Evolutionary conservation across 2,888 invertebrate genomes (phyloP), one percentile per base, ranked within the genome.

Genomic region (Plagodis pulveraria): DNA sequence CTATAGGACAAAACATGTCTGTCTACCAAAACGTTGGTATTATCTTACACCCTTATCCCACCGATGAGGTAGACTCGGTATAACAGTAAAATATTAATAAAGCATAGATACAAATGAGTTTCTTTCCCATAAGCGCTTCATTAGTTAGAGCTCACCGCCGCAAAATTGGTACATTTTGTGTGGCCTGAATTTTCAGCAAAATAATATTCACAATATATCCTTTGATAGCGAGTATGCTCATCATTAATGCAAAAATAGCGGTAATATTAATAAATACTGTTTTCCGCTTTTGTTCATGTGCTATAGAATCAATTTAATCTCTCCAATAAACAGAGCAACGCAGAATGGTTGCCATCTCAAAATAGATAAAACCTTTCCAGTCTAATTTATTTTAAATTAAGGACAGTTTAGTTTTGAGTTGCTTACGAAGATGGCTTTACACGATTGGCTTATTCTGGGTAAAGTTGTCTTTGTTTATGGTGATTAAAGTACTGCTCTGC

Each of bases 341-440:
- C 74, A 74, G 68, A 78, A 74, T 76, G 72, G 77, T 69, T 74
- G 71, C 65, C 62, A 62, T 71, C 73, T 74, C 69, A n/a, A 71
- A 80, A 78, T 78, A 77, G 77, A 76, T 58, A 71, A 71, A 72
- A 76, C 74, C 73, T 74, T 73, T 74, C 72, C 70, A 59, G 65
- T 71, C 75, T 71, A 70, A 74, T 77, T 73, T 75, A 75, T 75
- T 74, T 76, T 77, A 69, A 76, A 72, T 70, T 71, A 75, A 69
- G 71, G 67, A 64, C 65, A 66, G 63, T 64, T 69, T 62, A 56
- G 63, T 61, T 59, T 51, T 63, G 57, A 36, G 48, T 65, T 56
- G 60, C 41, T 58, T 64, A 67, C 62, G 42, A 58, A 58, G 50
- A 66, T 66, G 46, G 45, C 34, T 36, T 9, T 22, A 10, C 10